These are phyloP conservation scores for Morelia viridis DNA, from an alignment of 2,797 vertebrate genomes.

Conservation along the genomic window DNA sequence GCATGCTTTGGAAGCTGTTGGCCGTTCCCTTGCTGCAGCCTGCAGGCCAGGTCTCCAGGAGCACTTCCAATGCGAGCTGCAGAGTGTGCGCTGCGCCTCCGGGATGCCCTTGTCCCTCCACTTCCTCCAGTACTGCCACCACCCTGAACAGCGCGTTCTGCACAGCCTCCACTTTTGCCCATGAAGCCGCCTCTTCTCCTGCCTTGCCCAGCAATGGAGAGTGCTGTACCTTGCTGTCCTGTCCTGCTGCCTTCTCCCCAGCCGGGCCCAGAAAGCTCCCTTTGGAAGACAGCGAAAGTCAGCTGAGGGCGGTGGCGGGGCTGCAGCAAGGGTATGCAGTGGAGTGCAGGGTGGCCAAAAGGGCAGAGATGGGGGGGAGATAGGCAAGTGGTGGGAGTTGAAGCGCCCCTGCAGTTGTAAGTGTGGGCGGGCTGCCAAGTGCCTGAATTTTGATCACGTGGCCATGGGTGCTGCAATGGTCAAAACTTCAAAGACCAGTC, in stretches of 20 bases:
- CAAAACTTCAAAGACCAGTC: neutral
- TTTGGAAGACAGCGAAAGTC: neutral
- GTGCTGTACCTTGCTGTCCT: neutral
- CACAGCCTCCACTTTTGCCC: neutral
- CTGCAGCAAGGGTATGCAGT: neutral
- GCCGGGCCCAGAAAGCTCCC: neutral
- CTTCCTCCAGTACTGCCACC: neutral
- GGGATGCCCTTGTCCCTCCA: neutral
- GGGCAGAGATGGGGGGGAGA: neutral
- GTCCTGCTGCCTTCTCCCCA: neutral
- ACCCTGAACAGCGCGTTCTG: neutral
- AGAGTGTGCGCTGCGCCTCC: neutral
- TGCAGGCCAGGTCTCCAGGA: neutral
- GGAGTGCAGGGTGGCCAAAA: neutral
- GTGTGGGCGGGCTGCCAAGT: neutral
- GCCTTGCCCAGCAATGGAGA: neutral
- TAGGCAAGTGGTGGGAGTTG: neutral
- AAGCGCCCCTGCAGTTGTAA: neutral
- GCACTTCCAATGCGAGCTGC: neutral
- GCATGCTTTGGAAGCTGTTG: neutral
- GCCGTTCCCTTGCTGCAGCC: neutral
- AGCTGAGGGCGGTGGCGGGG: neutral
- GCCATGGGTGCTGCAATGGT: neutral
- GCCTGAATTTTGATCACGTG: neutral
- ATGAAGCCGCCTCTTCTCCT: neutral